phyloP scores from a whole-genome alignment of 1,140 invertebrate species.

The Trachymyrmex septentrionalis region DNA sequence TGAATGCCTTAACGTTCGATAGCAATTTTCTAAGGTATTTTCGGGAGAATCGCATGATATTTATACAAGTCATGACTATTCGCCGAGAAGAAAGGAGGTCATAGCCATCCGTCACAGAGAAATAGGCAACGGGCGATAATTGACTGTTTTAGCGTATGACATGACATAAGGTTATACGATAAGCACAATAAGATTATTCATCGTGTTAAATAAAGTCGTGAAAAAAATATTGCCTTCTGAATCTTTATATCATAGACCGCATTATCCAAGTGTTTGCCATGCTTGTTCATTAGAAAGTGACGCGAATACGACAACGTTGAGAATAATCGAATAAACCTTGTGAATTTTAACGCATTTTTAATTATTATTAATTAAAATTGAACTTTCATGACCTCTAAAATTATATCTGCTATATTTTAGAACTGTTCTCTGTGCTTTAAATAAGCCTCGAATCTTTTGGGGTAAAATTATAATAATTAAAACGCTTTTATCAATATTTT shows the following conservation, averaged over 20 bases:
- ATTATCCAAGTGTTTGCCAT: background rate
- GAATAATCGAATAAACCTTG: background rate
- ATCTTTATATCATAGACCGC: background rate
- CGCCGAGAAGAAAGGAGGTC: constrained; percentile 13
- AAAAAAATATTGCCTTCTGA: background rate
- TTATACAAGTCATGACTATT: constrained; percentile 4
- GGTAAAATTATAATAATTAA: background rate
- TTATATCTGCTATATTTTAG: background rate
- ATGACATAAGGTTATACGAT: constrained; percentile 42
- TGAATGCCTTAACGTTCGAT: background rate
- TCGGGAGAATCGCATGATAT: constrained; percentile 9
- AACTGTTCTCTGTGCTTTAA: background rate
- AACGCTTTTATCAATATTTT: too few species aligned
- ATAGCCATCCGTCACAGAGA: constrained; percentile 1
- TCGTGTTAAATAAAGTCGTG: background rate
- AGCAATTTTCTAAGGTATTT: constrained; percentile 6
- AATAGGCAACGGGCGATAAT: constrained; percentile 47
- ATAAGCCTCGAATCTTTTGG: background rate
- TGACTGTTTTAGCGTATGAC: constrained; percentile 26
- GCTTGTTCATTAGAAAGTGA: background rate
- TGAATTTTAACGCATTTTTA: background rate
- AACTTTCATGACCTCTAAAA: background rate
- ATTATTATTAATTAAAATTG: constrained; percentile 7
- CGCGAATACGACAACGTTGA: background rate
- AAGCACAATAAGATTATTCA: background rate